Base-by-base conservation (phyloP, 2,888 invertebrate species). In the Agrochola macilenta region DNA sequence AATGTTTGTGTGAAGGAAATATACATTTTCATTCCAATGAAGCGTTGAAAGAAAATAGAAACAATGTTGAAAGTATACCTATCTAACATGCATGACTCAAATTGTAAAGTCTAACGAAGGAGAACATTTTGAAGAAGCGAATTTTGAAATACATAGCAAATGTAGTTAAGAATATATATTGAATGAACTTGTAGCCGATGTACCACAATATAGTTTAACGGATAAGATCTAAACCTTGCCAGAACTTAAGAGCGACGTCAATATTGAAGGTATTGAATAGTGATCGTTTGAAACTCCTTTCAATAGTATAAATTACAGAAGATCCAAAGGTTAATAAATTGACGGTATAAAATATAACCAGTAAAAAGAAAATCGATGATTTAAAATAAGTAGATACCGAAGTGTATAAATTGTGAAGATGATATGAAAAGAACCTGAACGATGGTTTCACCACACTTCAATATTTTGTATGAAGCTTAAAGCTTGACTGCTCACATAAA, bases 221-320 rank as follows among this genome's bases (percentile, higher is more conserved):
- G 49, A 57, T 63, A 43, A 69, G 43, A 74, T 80, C 30, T 57
- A 63, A 80, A 23, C 35, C 39, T 58, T 64, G 63, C 63, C 49
- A 54, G 49, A 74, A 63, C 14, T 63, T 66, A 30, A 54, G 66
- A 79, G 30, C 11, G 30, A 46, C 74, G 74, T 79, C 60, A 74
- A 79, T 49, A 49, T 70, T 78, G 11, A 39, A 66, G 35, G 61
- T 26, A 54, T 66, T 46, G 35, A 46, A 54, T 61, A 60, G 35
- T 60, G 65, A 65, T 72, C 12, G 17, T 35, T 80, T 75, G 9
- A 63, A 80, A 54, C 57, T 57, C 11, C 14, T 26, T 57, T 63
- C 12, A 63, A 57, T 57, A 26, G 20, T 39, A 17, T 39, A 61
- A 54, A 35, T 43, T 71, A 60, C 58, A 12, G 5, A 39, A 57